Evolutionary conservation across 2,797 vertebrate genomes (phyloP), one percentile per base, ranked within the genome.

Genomic region (Danio choprae): DNA sequence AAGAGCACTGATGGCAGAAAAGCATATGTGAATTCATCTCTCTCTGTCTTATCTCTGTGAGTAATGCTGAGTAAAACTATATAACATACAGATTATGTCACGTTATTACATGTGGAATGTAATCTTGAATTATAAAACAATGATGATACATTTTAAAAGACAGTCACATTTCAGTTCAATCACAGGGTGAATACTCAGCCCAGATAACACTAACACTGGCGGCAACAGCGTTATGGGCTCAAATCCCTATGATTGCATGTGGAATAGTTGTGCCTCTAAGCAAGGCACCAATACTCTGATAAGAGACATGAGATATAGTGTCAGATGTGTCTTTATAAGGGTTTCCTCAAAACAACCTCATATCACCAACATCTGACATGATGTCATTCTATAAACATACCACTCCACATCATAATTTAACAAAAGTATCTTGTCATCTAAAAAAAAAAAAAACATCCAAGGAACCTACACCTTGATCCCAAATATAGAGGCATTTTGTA

Each of bases 311-410:
- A 81, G 82, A 83, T 83, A 83, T 43, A 60, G 53, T 80, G 65
- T 83, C 74, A 79, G 48, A 78, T 72, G 69, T 67, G 59, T 79
- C 48, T 81, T 77, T 53, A 84, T 86, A 71, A 81, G 74, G 81
- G 84, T 75, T 83, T 83, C 75, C 81, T 81, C 83, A 74, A 81
- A 84, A 84, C 64, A 77, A 68, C 77, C 40, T 29, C 16, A 5
- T 73, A 81, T 81, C 81, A 48, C 73, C n/a, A 53, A 9, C 55
- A 79, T 85, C 72, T 68, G 62, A 71, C 80, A 84, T 85, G 84
- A 85, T 83, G 81, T 85, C 81, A 87, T 81, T 81, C 63, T 38
- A 55, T 85, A 84, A 84, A 83, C 81, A 77, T 38, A 56, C n/a
- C 22, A n/a, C 20, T 55, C 16, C 12, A 18, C 18, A 50, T 59